Evolutionary conservation across 2,888 invertebrate genomes (phyloP), one percentile per base, ranked within the genome.

Genomic region (Agrypnus murinus): DNA sequence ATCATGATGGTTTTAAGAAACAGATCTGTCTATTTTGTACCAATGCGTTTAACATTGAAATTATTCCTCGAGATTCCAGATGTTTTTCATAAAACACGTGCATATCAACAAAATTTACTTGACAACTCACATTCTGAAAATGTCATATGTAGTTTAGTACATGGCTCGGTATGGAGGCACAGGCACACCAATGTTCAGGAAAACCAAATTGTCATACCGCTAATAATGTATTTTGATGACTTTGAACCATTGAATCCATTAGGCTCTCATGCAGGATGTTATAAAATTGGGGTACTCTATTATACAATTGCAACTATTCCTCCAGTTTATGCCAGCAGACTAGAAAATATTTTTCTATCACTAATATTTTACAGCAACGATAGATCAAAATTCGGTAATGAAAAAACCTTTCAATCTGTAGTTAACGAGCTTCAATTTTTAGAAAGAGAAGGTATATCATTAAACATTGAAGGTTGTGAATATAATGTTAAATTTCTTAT

Each of bases 221-320:
- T 78, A 46, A 63, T 74, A n/a, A 34, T 77, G 45, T 77, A 75
- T 58, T 75, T 68, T 67, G 77, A 78, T 55, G 78, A 77, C 64
- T 76, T 77, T 67, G 77, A 79, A 71, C 50, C 43, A 1, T 74
- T 74, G 9, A 78, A 79, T 65, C 73, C 77, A 7, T 40, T 77
- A 15, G 77, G 75, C 5, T 75, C 73, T 45, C 74, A 76, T 55
- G 74, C 77, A 0, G 76, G 75, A 2, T 57, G 48, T 14, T 66
- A 77, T 36, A 78, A 77, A 62, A 64, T 78, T n/a, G 77, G 77
- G 17, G 75, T 69, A 36, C 64, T 78, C 5, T 79, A 79, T 71
- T 60, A 45, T 12, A 58, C 70, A 31, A 70, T 78, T 14, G 62
- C 72, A n/a, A 67, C 74, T 38, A 65, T 78, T 19, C 77, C 75